Evolutionary conservation across 1,140 invertebrate genomes (phyloP).

Genomic region (Steinernema khuongi): DNA sequence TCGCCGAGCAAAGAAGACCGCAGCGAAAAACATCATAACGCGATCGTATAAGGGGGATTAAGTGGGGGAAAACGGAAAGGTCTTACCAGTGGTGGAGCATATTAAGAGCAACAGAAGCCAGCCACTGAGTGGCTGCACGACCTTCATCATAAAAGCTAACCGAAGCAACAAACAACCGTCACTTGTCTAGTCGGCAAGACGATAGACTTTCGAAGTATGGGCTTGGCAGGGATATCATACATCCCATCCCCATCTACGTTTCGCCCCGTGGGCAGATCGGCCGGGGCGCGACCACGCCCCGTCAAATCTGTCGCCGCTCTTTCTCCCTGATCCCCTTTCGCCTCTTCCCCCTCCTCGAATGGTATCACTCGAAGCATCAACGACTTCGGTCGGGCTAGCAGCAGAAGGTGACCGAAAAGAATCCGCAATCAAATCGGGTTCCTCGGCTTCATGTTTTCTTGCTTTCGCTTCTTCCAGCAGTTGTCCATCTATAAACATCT

Average conservation of each 20-base stretch:
- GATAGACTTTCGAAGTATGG: slow-evolving; percentile 13
- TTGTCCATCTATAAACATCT: slow-evolving; percentile 10
- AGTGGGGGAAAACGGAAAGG: neutral
- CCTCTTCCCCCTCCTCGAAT: slow-evolving; percentile 4
- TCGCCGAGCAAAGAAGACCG: too few relatives aligned
- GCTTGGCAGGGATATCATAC: slow-evolving; percentile 16
- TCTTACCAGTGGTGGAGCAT: neutral
- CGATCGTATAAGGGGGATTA: neutral
- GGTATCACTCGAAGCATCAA: slow-evolving; percentile 6
- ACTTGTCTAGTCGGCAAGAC: slow-evolving; percentile 7
- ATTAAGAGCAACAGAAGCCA: neutral
- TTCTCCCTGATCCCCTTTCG: neutral
- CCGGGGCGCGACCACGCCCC: slow-evolving; percentile 15
- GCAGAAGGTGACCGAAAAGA: slow-evolving; percentile 3
- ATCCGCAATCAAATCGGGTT: slow-evolving; percentile 9
- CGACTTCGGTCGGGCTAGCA: neutral
- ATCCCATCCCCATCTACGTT: slow-evolving; percentile 16
- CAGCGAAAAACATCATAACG: too few relatives aligned
- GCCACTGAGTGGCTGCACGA: neutral
- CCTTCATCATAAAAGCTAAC: neutral
- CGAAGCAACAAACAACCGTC: slow-evolving; percentile 16
- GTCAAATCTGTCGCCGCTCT: neutral
- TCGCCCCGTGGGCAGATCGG: slow-evolving; percentile 15
- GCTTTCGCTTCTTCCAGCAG: neutral
- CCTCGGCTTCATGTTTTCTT: neutral